Conservation (phyloP, 2,113 vertebrate genomes). For the Ctenodactylus gundi region DNA sequence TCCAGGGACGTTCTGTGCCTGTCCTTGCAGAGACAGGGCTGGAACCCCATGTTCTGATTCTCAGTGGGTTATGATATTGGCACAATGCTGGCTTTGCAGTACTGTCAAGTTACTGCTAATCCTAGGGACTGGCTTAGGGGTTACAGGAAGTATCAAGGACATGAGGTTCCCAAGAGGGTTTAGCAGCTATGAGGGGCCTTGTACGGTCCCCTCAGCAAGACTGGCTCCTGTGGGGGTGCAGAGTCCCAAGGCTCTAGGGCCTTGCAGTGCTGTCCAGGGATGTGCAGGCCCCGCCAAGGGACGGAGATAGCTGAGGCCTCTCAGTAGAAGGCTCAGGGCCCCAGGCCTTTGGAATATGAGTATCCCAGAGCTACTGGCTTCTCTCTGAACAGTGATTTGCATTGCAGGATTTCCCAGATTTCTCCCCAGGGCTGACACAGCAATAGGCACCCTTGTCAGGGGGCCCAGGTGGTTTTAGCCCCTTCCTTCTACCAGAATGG, state of each 20-base stretch:
- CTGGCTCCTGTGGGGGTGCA: neutral
- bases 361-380: neutral
- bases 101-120: neutral
- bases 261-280: neutral
- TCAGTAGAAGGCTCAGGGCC: neutral
- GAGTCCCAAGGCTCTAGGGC: no score
- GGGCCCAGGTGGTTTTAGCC: no score
- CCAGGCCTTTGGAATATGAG: neutral
- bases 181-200: neutral
- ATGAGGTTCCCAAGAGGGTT: neutral
- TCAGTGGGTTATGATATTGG: neutral
- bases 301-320: neutral
- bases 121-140: neutral
- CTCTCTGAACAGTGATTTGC: neutral
- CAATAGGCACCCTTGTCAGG: neutral
- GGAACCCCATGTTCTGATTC: neutral
- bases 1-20: neutral
- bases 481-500: constrained; percentile 40
- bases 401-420: neutral
- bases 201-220: neutral
- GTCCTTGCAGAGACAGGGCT: neutral
- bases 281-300: no score
- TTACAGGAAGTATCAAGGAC: neutral
- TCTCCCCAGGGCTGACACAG: neutral
- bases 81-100: neutral